Percentiles rank a stretch among this genome's conserved stretches.
phyloP scores from a whole-genome alignment of 2,888 invertebrate species.

The Argyra leucocephala region DNA sequence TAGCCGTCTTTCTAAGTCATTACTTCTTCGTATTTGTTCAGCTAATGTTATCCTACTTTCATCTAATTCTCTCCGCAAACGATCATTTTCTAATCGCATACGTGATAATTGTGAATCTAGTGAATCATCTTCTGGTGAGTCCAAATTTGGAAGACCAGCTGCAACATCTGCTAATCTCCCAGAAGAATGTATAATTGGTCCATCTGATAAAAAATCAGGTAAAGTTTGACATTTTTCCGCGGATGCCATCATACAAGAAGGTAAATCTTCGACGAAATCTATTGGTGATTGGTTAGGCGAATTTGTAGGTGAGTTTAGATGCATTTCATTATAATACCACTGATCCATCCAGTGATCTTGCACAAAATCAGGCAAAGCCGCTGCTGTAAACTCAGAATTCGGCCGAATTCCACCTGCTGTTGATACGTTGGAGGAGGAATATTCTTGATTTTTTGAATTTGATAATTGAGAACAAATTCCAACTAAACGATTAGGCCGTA shows the following conservation, averaged over 20 bases:
- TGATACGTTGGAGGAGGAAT: slow-evolving; percentile 12
- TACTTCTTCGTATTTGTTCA: slow-evolving; percentile 48
- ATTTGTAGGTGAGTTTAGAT: slow-evolving; percentile 36
- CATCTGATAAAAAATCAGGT: slow-evolving; percentile 64
- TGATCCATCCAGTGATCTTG: slow-evolving; percentile 80
- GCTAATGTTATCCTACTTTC: slow-evolving; percentile 46
- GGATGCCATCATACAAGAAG: slow-evolving; percentile 20
- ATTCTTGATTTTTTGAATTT: not conserved
- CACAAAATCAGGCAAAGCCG: slow-evolving; percentile 71
- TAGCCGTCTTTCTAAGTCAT: slow-evolving; percentile 48
- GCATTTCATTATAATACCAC: slow-evolving; percentile 40
- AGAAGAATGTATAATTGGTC: slow-evolving; percentile 48
- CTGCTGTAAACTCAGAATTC: slow-evolving; percentile 30
- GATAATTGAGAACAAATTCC: not conserved
- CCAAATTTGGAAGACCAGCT: slow-evolving; percentile 37
- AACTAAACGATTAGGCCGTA: slow-evolving; percentile 19
- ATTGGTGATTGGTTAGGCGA: slow-evolving; percentile 30
- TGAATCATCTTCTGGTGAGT: slow-evolving; percentile 40
- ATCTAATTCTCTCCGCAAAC: slow-evolving; percentile 50
- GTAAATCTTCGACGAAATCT: slow-evolving; percentile 31
- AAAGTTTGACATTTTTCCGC: slow-evolving; percentile 44
- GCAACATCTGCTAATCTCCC: slow-evolving; percentile 41
- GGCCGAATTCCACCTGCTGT: slow-evolving; percentile 21
- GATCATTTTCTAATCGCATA: slow-evolving; percentile 38
- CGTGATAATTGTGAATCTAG: slow-evolving; percentile 33